Evolutionary conservation across 2,113 vertebrate genomes (phyloP).

Genomic region (Chaetura pelagica): DNA sequence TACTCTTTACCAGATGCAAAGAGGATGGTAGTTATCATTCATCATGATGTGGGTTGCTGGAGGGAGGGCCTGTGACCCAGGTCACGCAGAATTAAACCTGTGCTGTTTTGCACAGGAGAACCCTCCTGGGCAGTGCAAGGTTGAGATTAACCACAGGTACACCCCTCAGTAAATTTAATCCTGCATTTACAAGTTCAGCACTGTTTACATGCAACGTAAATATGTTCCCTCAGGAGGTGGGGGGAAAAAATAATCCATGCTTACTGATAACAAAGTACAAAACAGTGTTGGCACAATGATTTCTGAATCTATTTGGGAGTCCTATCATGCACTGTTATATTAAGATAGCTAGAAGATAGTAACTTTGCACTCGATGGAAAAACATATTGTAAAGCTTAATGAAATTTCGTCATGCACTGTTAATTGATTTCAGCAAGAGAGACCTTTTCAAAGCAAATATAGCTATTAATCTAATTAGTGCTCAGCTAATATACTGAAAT

Average conservation of each 20-base stretch:
- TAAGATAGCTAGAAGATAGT: slow-evolving; percentile 33
- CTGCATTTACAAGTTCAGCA: background rate
- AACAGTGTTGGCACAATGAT: background rate
- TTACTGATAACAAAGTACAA: slow-evolving; percentile 14
- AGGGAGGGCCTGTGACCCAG: background rate
- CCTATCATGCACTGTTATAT: background rate
- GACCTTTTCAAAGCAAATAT: slow-evolving; percentile 68
- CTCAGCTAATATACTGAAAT: slow-evolving; percentile 45
- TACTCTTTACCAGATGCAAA: background rate
- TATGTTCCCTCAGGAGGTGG: background rate
- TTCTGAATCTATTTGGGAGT: background rate
- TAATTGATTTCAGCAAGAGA: slow-evolving; percentile 66
- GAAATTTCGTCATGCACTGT: slow-evolving; percentile 44
- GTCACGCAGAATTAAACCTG: rapidly evolving
- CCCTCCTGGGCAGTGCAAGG: background rate
- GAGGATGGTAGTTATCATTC: background rate
- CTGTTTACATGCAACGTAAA: background rate
- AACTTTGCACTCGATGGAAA: slow-evolving; percentile 51
- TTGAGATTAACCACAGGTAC: background rate
- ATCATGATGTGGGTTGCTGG: background rate
- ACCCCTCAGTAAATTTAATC: background rate
- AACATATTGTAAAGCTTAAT: slow-evolving; percentile 52
- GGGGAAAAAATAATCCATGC: background rate
- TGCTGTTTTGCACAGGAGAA: background rate
- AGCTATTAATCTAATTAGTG: slow-evolving; percentile 63